phyloP scores from a whole-genome alignment of 2,888 invertebrate species.

The Phalera bucephala region DNA sequence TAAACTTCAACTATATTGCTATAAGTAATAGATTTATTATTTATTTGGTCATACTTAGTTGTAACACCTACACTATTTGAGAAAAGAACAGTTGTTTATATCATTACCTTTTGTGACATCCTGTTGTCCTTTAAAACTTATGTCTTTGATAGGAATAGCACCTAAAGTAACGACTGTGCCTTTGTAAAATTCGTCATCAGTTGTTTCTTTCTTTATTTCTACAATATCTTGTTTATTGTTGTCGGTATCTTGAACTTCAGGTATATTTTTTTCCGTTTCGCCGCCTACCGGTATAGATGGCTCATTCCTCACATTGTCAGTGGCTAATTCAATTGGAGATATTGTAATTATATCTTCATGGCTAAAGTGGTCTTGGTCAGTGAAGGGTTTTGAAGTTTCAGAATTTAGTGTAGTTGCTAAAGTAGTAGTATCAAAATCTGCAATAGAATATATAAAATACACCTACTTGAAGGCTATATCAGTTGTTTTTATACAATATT shows the following conservation, averaged over 20 bases:
- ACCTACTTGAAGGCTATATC: no score
- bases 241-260: not conserved
- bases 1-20: no score
- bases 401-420: not conserved
- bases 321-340: slow-evolving; percentile 21
- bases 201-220: not conserved
- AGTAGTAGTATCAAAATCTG: not conserved
- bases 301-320: slow-evolving; percentile 14
- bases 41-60: not conserved
- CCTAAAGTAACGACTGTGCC: not conserved
- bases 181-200: not conserved
- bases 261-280: not conserved
- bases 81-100: not conserved
- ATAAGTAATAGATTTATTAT: no score
- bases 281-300: not conserved
- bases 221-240: not conserved
- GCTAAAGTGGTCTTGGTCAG: not conserved
- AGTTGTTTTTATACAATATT: no score
- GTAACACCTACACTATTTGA: not conserved
- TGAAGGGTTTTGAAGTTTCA: not conserved
- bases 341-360: slow-evolving; percentile 14
- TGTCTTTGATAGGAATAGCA: not conserved
- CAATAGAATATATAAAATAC: not conserved
- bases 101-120: not conserved
- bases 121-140: not conserved